A percentile compares a stretch with the other conserved stretches of the same genome.
Evolutionary conservation across 2,888 invertebrate species (phyloP).

Genomic region (Dynastes hyllus): DNA sequence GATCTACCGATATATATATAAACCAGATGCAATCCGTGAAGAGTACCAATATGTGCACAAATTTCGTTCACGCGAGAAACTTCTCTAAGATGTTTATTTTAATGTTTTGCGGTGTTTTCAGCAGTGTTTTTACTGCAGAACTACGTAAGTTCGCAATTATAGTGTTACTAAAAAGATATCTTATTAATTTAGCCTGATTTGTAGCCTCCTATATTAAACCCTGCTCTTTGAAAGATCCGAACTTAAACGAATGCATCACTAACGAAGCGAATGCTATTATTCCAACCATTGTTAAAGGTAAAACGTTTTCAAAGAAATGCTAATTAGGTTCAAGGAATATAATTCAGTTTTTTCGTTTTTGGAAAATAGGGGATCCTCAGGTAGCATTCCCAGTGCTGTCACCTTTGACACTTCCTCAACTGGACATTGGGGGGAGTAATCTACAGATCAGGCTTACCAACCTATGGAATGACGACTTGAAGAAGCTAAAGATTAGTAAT

Average conservation of each 20-base stretch:
- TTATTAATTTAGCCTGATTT: background rate
- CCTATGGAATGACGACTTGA: background rate
- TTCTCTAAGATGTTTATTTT: background rate
- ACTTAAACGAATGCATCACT: constrained; percentile 31
- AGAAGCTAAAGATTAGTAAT: background rate
- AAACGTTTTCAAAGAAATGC: background rate
- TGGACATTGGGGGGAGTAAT: constrained; percentile 32
- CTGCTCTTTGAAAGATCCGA: constrained; percentile 40
- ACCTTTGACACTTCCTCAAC: constrained; percentile 40
- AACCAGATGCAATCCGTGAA: too few relatives aligned
- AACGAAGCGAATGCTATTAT: constrained; percentile 12
- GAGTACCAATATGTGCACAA: too few relatives aligned
- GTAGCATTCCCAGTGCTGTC: constrained; percentile 33
- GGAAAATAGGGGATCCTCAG: constrained; percentile 40
- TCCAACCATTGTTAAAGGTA: constrained; percentile 13
- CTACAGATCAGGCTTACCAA: constrained; percentile 34
- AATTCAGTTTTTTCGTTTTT: too few relatives aligned
- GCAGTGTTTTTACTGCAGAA: background rate
- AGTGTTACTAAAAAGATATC: background rate
- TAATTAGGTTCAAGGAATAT: too few relatives aligned
- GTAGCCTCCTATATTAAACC: constrained; percentile 40
- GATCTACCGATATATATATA: too few relatives aligned
- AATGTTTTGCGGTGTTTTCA: background rate
- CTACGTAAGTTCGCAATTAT: constrained; percentile 23
- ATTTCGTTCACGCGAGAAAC: too few relatives aligned